phyloP scores from a whole-genome alignment of 2,888 invertebrate genomes.

The Cataglyphis cursor region DNA sequence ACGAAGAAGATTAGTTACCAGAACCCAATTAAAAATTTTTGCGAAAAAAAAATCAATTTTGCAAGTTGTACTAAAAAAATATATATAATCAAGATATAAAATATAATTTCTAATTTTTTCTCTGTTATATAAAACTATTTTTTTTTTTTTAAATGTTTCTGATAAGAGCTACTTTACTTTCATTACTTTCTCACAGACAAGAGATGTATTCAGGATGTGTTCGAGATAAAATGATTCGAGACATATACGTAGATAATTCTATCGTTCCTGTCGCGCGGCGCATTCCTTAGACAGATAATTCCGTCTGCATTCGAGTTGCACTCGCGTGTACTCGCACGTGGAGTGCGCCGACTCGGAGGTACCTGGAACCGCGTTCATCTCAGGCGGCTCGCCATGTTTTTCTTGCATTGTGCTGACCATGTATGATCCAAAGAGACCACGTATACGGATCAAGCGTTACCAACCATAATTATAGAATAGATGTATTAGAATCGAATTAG shows the following conservation, averaged over 20 bases:
- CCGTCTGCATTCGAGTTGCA: slow-evolving; percentile 33
- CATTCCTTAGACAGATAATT: slow-evolving; percentile 50
- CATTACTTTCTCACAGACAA: slow-evolving; percentile 49
- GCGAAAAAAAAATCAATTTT: background rate
- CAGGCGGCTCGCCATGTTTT: slow-evolving; percentile 65
- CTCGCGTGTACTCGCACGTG: slow-evolving; percentile 54
- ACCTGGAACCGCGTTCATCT: slow-evolving; percentile 73
- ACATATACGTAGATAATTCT: slow-evolving; percentile 42
- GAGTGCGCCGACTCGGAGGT: slow-evolving; percentile 48
- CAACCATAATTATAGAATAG: background rate
- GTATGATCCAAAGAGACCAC: slow-evolving; percentile 51
- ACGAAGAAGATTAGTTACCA: background rate
- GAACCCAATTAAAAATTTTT: background rate
- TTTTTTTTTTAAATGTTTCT: background rate
- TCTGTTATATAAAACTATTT: no score
- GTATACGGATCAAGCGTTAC: slow-evolving; percentile 12
- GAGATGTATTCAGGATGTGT: slow-evolving; percentile 20
- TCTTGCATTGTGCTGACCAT: slow-evolving; percentile 70
- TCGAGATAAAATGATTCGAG: slow-evolving; percentile 23
- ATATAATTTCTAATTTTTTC: background rate
- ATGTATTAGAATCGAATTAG: background rate
- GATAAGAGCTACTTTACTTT: background rate
- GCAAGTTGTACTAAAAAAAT: background rate
- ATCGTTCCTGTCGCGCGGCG: slow-evolving; percentile 37
- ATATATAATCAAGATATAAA: background rate